Evolutionary conservation across 35 echinoderm and acorn worm genomes (phyloP), one percentile per base, ranked within the genome.

Genomic region (Amphiura filiformis): DNA sequence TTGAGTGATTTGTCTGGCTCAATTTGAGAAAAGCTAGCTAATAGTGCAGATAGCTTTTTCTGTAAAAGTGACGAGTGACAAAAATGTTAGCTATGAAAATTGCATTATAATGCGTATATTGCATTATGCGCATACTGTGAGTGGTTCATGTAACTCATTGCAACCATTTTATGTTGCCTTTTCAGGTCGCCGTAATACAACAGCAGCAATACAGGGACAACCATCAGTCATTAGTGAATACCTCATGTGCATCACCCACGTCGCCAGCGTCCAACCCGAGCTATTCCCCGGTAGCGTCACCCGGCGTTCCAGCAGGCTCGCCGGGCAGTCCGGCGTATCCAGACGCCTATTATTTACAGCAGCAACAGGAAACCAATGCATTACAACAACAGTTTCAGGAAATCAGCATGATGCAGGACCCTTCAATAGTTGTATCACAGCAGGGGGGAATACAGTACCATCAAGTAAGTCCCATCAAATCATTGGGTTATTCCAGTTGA

Each of bases 161-260:
- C n/a, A n/a, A n/a, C n/a, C n/a, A n/a, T n/a, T n/a, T n/a, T 70
- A 23, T 70, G 9, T 70, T n/a, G 28, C 17, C 41, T 70, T 70
- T 70, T 70, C 61, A 70, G 61, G 61, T 47, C 41, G 41, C 5
- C 5, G 4, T 70, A 70, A 70, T 70, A 70, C 61, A 70, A 70
- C 61, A 70, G 61, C 79, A 79, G 86, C 95, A 93, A 84, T 99
- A 99, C 76, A 83, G 96, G 39, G 96, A 99, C 35, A 91, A 81
- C 23, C 80, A 89, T 61, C 85, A 40, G 40, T 61, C 80, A 47
- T 56, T 40, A 44, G 56, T 79, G 34, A 77, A 65, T 38, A 91
- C 91, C 57, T 94, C 93, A 64, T 99, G 96, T 56, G 92, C 96
- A 36, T 94, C 96, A 61, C 96, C 96, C 31, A 99, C 93, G 42